Evolutionary conservation across 2,797 vertebrate species (phyloP).

Genomic region (Oreochromis grahami): DNA sequence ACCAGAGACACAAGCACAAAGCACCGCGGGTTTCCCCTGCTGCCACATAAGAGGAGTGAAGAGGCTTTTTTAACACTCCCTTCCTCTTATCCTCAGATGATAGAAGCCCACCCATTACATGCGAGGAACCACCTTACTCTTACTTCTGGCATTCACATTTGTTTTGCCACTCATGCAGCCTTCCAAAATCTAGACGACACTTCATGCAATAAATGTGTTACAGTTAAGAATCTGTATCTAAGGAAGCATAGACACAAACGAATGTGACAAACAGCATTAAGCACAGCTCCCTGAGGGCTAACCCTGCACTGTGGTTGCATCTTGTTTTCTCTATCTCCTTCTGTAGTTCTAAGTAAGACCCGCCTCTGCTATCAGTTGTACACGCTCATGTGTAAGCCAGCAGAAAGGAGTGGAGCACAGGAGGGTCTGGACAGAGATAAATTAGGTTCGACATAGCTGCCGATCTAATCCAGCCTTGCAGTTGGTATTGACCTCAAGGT

Average conservation of each 20-base stretch:
- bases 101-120: neutral
- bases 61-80: neutral
- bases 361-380: neutral
- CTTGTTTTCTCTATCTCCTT: slow-evolving; percentile 48
- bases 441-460: neutral
- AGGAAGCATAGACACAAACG: slow-evolving; percentile 27
- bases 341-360: neutral
- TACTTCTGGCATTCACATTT: neutral
- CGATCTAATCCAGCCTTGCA: neutral
- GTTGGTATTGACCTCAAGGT: neutral
- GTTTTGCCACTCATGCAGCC: neutral
- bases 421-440: neutral
- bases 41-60: neutral
- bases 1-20: slow-evolving; percentile 1
- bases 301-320: neutral
- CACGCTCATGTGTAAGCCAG: neutral
- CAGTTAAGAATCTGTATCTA: neutral
- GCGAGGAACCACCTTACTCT: neutral
- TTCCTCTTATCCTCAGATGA: neutral
- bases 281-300: slow-evolving; percentile 18
- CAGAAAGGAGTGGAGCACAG: neutral
- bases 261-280: slow-evolving; percentile 35
- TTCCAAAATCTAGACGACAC: neutral
- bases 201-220: neutral
- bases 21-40: neutral